phyloP scores from a whole-genome alignment of 2,113 vertebrate genomes.

The Brevimyrus niger region DNA sequence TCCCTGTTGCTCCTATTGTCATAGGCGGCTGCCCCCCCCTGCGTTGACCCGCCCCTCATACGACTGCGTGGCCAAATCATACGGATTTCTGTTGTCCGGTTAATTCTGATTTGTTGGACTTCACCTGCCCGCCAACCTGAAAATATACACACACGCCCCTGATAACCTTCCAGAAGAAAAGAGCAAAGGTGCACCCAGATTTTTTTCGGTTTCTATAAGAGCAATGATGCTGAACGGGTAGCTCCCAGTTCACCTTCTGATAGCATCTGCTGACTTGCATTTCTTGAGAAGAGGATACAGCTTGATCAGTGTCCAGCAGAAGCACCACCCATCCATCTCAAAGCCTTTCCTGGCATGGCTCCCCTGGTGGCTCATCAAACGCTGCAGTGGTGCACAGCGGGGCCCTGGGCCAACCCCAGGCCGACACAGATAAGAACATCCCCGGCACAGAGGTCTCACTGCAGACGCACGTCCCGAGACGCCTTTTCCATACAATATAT shows the following conservation, averaged over 20 bases:
- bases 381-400: background rate
- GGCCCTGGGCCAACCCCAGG: background rate
- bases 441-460: background rate
- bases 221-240: background rate
- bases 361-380: background rate
- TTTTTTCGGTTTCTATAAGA: constrained; percentile 14
- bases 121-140: background rate
- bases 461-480: background rate
- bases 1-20: background rate
- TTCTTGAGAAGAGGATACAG: background rate
- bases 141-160: background rate
- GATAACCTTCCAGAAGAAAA: background rate
- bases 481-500: background rate
- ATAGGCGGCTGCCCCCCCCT: background rate
- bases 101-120: background rate
- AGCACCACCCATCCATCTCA: background rate
- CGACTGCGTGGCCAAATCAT: background rate
- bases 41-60: background rate
- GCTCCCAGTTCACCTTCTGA: background rate
- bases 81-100: background rate
- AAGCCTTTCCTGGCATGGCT: background rate
- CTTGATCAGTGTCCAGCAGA: background rate
- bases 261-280: background rate
- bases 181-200: background rate
- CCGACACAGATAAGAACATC: background rate